Evolutionary conservation across 2,888 invertebrate species (phyloP).

Genomic region (Andrena flavipes): DNA sequence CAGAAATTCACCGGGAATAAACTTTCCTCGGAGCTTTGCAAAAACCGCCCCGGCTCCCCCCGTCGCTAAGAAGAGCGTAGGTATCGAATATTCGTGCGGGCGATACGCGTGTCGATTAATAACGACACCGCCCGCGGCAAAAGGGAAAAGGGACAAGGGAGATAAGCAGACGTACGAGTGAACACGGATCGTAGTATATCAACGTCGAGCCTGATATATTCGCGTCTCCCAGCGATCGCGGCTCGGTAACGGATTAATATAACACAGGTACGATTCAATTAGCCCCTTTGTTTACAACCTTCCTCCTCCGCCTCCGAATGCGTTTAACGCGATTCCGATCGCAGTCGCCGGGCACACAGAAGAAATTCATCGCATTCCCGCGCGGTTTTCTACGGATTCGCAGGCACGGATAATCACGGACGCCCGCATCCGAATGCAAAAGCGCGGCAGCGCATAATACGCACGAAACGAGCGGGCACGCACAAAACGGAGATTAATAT

Average conservation of each 20-base stretch:
- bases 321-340: neutral
- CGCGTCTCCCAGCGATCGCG: neutral
- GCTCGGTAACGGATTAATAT: conserved; percentile 5
- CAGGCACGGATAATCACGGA: conserved; percentile 31
- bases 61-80: too few species aligned
- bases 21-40: neutral
- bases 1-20: neutral
- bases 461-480: conserved; percentile 61
- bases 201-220: conserved; percentile 27
- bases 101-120: conserved; percentile 18
- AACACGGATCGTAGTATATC: conserved; percentile 40
- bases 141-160: neutral
- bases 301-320: neutral
- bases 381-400: neutral
- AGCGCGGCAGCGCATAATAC: conserved; percentile 49
- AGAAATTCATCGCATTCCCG: conserved; percentile 10
- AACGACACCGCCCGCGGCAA: neutral
- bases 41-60: too few species aligned
- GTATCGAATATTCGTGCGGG: neutral
- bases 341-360: neutral
- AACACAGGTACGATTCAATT: conserved; percentile 30
- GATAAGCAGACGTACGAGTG: conserved; percentile 18
- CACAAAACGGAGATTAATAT: conserved; percentile 82
- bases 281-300: conserved; percentile 4
- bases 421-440: conserved; percentile 15